Conservation (phyloP, 2,113 vertebrate species). For the Lonchura striata region DNA sequence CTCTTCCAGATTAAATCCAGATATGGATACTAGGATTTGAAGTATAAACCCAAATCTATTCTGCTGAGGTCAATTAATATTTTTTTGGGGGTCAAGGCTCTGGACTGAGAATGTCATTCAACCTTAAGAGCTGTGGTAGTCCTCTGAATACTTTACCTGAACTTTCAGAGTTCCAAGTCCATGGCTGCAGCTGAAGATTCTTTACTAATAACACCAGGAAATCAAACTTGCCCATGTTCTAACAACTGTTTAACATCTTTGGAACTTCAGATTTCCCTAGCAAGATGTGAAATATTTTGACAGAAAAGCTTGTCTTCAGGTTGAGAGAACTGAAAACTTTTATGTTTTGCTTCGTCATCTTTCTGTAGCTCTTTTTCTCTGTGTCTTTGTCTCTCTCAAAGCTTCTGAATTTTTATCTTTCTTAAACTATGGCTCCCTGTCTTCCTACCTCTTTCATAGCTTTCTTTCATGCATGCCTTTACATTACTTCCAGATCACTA, state of each 20-base stretch:
- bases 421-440: not conserved
- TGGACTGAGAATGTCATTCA: not conserved
- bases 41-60: not conserved
- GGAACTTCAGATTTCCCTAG: not conserved
- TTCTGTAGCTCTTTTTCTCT: not conserved
- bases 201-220: not conserved
- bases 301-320: not conserved
- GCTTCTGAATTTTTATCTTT: not conserved
- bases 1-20: not conserved
- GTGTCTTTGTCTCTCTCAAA: not conserved
- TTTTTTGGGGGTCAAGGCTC: not conserved
- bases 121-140: not conserved
- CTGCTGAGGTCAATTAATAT: not conserved
- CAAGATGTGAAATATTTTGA: not conserved
- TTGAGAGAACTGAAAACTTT: not conserved
- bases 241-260: not conserved
- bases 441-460: not conserved
- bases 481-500: not conserved
- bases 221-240: fast-evolving
- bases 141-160: not conserved
- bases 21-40: not conserved
- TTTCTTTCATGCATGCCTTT: not conserved
- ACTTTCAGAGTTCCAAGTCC: not conserved
- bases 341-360: not conserved
- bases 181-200: not conserved